Evolutionary conservation across 1,140 invertebrate species (phyloP), one percentile per base, ranked within the genome.

Genomic region (Drosophila sp.): DNA sequence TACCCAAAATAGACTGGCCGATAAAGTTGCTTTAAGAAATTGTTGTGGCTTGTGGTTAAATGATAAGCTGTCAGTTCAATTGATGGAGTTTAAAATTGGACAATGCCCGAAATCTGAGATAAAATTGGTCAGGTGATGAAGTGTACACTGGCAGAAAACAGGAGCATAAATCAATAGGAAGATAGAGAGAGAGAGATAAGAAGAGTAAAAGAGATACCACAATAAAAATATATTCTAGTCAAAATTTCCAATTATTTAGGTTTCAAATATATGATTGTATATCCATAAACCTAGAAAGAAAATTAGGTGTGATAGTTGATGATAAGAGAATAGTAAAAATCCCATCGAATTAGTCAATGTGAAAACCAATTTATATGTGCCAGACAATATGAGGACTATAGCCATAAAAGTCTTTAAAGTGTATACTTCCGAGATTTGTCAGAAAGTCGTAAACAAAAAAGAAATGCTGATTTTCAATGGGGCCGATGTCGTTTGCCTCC

Each of bases 371-470:
- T 10, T 10, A 38, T 38, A 6, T 35, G 3, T 6, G 23, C 23
- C 2, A 27, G 23, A 47, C 17, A 25, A 4, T 8, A 1, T 47
- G 23, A 25, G 23, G 44, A 47, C 17, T 47, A 47, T 47, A 47
- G 44, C 44, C 6, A 47, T 47, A 27, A 10, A 50, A 50, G 23
- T 50, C n/a, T 50, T 50, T 25, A 2, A 1, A 50, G 44, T 50
- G 44, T 50, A 50, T 50, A 50, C 44, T 50, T 50, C 44, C 44
- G 44, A 50, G 23, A 50, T 50, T 50, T 50, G 44, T 10, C 7
- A 50, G n/a, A 50, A 25, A 27, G 23, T 50, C 44, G 44, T 50
- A 50, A 50, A 50, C 44, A 50, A 50, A 47, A 50, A 47, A 50
- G 44, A 50, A 50, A 50, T 50, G 7, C 25, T 27, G 44, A 50